These are phyloP conservation scores for Enteromius treurensis DNA, from an alignment of 2,797 vertebrate genomes.

Conservation along the genomic window DNA sequence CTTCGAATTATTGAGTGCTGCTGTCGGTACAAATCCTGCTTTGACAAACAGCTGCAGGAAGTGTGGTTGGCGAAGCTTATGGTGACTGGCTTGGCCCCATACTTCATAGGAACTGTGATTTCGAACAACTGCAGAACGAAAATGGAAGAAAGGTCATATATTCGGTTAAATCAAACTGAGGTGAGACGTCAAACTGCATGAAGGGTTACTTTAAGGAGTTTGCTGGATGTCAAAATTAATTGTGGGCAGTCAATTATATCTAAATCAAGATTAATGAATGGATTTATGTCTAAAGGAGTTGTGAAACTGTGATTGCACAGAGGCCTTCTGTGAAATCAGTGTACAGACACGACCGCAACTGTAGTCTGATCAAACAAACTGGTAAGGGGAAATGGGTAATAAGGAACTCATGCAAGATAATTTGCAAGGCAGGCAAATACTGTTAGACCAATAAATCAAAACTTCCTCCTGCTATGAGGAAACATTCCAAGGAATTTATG, in stretches of 20 bases:
- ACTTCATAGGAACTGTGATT: slow-evolving; percentile 92
- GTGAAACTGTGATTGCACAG: slow-evolving; percentile 40
- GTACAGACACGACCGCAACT: slow-evolving; percentile 29
- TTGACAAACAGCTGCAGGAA: slow-evolving; percentile 94
- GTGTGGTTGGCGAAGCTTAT: slow-evolving; percentile 98
- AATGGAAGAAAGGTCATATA: slow-evolving; percentile 50
- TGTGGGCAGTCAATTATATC: slow-evolving; percentile 21
- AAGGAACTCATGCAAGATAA: slow-evolving; percentile 22
- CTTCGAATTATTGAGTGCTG: slow-evolving; percentile 95
- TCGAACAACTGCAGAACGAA: slow-evolving; percentile 87
- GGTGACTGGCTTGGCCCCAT: slow-evolving; percentile 91
- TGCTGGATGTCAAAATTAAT: neutral
- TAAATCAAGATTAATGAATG: slow-evolving; percentile 34
- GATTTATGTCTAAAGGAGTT: slow-evolving; percentile 18
- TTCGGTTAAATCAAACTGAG: neutral
- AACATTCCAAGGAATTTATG: slow-evolving; percentile 3
- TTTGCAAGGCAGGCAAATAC: slow-evolving; percentile 34
- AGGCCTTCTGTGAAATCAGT: slow-evolving; percentile 1
- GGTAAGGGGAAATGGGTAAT: slow-evolving; percentile 19
- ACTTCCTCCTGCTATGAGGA: slow-evolving; percentile 8
- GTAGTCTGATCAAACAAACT: slow-evolving; percentile 17
- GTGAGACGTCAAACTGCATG: neutral
- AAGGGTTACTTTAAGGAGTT: slow-evolving; percentile 22
- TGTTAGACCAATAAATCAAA: slow-evolving; percentile 47
- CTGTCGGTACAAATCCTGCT: slow-evolving; percentile 92